Percentiles rank a stretch among this genome's conserved stretches.
These are phyloP conservation scores for Tipula helvola DNA, from an alignment of 2,888 invertebrate species.

Conservation along the genomic window DNA sequence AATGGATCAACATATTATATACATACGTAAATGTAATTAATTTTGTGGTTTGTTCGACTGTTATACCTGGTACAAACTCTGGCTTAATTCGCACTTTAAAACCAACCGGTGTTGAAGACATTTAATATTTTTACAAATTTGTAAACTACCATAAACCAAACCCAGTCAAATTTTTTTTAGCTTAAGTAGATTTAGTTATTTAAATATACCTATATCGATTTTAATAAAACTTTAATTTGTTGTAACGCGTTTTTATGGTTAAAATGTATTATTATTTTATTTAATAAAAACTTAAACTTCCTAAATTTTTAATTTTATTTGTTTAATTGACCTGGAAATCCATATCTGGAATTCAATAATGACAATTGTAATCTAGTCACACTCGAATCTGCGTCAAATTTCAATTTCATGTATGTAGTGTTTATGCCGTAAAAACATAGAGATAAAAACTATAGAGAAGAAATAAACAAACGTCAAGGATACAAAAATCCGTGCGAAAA, in stretches of 20 bases:
- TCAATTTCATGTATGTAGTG: neutral
- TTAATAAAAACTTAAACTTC: neutral
- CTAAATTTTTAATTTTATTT: neutral
- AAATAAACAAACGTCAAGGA: too few species aligned
- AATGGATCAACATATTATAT: neutral
- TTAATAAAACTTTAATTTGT: neutral
- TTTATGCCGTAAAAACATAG: neutral
- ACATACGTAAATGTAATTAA: neutral
- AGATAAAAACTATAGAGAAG: too few species aligned
- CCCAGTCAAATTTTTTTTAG: too few species aligned
- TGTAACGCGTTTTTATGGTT: neutral
- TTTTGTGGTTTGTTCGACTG: neutral
- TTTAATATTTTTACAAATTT: neutral
- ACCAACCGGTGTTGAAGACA: neutral
- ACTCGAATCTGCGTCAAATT: neutral
- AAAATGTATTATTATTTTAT: neutral
- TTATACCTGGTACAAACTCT: neutral
- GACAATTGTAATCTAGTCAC: neutral
- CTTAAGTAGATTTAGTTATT: neutral
- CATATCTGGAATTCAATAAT: neutral
- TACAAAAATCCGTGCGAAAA: too few species aligned
- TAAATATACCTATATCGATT: neutral
- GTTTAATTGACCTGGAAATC: neutral
- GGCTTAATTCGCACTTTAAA: neutral
- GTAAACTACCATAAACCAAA: too few species aligned